Base-by-base conservation (phyloP, 2,888 invertebrate species). In the Philonicus albiceps region DNA sequence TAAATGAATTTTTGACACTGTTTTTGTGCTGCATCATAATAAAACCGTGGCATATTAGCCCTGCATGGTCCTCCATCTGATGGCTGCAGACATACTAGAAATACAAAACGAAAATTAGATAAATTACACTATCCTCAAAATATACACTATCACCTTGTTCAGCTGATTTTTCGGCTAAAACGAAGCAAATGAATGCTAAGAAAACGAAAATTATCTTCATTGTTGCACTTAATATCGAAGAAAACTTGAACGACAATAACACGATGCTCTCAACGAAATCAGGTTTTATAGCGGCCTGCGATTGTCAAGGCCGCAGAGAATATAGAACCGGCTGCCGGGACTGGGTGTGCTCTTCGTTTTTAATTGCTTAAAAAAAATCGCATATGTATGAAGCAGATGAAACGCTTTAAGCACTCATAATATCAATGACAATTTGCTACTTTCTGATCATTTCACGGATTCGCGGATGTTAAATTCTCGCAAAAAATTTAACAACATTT, bases 1-100 rank as follows among this genome's bases (percentile, higher is more conserved):
- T 96, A 97, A 85, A 94, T 93, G 91, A 98, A 98, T 81, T 95
- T 94, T 78, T 95, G 93, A 90, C 97, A 97, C 90, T 93, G 94
- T 8, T 94, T 92, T 89, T 94, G 94, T 22, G 92, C 91, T 0
- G 93, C 90, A 90, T 96, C 95, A 91, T 95, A 97, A 90, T 95
- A 95, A 94, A 95, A 97, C 55, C 96, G 93, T 76, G 94, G 94
- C 90, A 95, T 96, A 88, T 94, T 94, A 13, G 96, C 96, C 74
- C 95, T 93, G 90, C 97, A 97, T 1, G 96, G 95, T 7, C 97
- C 97, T 83, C 93, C 92, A 19, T 84, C n/a, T 7, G 6, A 4
- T 11, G 84, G 43, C 73, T 27, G 4, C 8, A 1, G 5, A 11
- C 84, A 84, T 13, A 27, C 84, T 84, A 16, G 2, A 73, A 84